phyloP scores from a whole-genome alignment of 92 coral and sea anemone species.

The Phenganax marumi region DNA sequence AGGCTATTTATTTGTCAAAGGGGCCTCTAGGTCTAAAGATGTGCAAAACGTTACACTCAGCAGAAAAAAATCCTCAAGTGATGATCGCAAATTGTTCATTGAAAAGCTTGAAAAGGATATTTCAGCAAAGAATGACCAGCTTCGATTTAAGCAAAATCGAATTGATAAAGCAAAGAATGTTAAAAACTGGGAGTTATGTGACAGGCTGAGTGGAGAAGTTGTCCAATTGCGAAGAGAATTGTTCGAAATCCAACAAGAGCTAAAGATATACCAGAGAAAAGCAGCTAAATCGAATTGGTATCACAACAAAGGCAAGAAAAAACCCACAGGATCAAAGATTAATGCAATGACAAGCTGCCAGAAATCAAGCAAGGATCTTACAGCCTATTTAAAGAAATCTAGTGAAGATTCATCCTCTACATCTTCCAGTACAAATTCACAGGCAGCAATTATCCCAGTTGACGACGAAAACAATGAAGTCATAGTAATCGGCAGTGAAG shows the following conservation, averaged over 20 bases:
- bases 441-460: not conserved
- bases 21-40: conserved; percentile 1
- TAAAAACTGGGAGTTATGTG: conserved; percentile 26
- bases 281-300: conserved; percentile 17
- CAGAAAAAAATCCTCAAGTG: not conserved
- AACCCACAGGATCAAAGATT: not conserved
- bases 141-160: conserved; percentile 11
- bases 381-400: not conserved
- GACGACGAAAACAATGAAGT: not conserved
- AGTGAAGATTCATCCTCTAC: conserved; percentile 4
- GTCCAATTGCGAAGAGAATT: conserved; percentile 6
- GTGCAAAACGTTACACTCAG: not conserved
- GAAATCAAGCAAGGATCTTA: not conserved
- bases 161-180: conserved; percentile 20
- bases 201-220: conserved; percentile 17
- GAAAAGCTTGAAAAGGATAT: conserved; percentile 4
- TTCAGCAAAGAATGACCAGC: not conserved
- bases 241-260: conserved; percentile 8
- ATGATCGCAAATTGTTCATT: conserved; percentile 10
- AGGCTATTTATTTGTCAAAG: conserved; percentile 14
- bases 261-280: conserved; percentile 6
- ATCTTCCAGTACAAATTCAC: not conserved
- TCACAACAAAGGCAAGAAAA: conserved; percentile 1
- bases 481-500: not conserved
- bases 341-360: too few species aligned